phyloP scores from a whole-genome alignment of 2,888 invertebrate genomes.

The Pyrrhia umbra region DNA sequence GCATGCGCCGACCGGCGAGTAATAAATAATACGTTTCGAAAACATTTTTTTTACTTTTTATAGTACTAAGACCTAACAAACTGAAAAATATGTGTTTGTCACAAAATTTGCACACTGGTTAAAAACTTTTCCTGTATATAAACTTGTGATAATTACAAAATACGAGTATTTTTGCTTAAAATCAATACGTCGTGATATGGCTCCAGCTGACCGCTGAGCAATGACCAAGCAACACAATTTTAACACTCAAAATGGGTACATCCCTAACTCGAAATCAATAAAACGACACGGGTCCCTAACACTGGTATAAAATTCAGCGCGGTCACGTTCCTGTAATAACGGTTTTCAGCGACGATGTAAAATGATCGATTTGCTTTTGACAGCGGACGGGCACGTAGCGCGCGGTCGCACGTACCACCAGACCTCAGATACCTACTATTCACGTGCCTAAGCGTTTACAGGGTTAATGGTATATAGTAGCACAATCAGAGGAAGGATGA shows the following conservation, averaged over 20 bases:
- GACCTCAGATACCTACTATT: constrained; percentile 25
- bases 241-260: constrained; percentile 6
- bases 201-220: no score
- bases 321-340: constrained; percentile 76
- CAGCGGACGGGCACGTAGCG: constrained; percentile 50
- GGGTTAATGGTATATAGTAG: constrained; percentile 16
- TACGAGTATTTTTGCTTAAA: no score
- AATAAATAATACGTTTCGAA: no score
- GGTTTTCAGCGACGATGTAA: constrained; percentile 63
- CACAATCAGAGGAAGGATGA: constrained; percentile 11
- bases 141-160: no score
- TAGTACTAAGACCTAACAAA: no score
- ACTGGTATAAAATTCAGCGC: constrained; percentile 64
- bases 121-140: no score
- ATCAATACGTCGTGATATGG: no score
- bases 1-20: no score
- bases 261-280: constrained; percentile 47
- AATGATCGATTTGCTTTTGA: constrained; percentile 74
- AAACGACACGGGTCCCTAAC: constrained; percentile 45
- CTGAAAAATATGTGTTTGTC: no score
- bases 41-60: no score
- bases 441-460: constrained; percentile 39
- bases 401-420: constrained; percentile 51
- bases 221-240: constrained; percentile 23
- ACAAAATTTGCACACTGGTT: no score